Base-by-base conservation (phyloP, 2,888 invertebrate species). In the Dichetophora obliterata region DNA sequence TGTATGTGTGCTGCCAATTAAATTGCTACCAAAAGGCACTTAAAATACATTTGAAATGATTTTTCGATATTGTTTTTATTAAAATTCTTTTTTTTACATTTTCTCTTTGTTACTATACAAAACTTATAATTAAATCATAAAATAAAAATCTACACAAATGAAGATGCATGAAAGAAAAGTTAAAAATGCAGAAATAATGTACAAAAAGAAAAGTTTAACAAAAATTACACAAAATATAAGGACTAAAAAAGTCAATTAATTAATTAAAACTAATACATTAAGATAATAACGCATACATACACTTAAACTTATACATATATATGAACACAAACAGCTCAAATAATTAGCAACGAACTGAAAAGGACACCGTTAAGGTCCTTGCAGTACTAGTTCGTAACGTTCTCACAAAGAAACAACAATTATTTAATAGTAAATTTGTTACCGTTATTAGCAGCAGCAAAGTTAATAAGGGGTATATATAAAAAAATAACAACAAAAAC, bases 221-320 rank as follows among this genome's bases (percentile, higher is more conserved):
- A 71, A 57, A 14, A 50, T 6, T 2, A 52, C 48, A n/a, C 48
- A 52, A 43, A 59, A 50, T 3, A 68, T 2, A 34, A 71, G 14
- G 61, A 61, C 24, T 37, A 16, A 57, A 71, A 57, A 57, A 72
- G n/a, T n/a, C n/a, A n/a, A n/a, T n/a, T 14, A 48, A n/a, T n/a
- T 27, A 3, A 50, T 61, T 61, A 24, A 59, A 37, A 8, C 73
- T 73, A 73, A 73, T 5, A 24, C 14, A 24, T 61, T 73, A 48
- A 74, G 66, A 31, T 69, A 82, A 85, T 85, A 85, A 85, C 85
- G 85, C 85, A 86, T 83, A 80, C 82, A 81, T 85, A 82, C 76
- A 79, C 71, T 84, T 84, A 71, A 80, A 82, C 83, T 75, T 80
- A 57, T 43, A 76, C 74, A 48, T 82, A 65, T 75, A 63, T 77